Percentiles rank a stretch among this genome's conserved stretches.
These are phyloP conservation scores for Muscidifurax raptorellus DNA, from an alignment of 1,140 invertebrate species.

Conservation along the genomic window DNA sequence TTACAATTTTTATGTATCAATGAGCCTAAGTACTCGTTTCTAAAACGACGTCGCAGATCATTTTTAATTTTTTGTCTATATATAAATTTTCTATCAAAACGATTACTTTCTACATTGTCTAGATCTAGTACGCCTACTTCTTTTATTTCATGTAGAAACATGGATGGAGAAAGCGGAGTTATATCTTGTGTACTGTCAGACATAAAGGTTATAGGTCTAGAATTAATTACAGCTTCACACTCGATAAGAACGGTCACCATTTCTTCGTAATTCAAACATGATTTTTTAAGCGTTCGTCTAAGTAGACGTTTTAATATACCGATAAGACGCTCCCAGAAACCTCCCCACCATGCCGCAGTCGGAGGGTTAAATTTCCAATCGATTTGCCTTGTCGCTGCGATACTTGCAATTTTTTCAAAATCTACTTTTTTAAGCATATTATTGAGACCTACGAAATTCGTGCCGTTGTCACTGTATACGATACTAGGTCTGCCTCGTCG, in stretches of 20 bases:
- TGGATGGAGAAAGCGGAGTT: slow-evolving; percentile 51
- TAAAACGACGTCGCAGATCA: slow-evolving; percentile 53
- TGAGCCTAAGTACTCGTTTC: slow-evolving; percentile 56
- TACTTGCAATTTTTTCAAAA: background rate
- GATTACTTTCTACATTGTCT: slow-evolving; percentile 44
- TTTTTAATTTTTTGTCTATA: slow-evolving; percentile 49
- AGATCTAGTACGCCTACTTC: slow-evolving; percentile 55
- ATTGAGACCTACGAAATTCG: slow-evolving; percentile 55
- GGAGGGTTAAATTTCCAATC: background rate
- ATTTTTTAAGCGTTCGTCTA: slow-evolving; percentile 51
- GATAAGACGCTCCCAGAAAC: background rate
- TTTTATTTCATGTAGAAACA: slow-evolving; percentile 59
- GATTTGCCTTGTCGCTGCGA: background rate
- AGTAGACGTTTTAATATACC: background rate
- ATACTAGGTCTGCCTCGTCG: slow-evolving; percentile 60
- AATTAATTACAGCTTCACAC: slow-evolving; percentile 60
- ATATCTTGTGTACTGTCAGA: slow-evolving; percentile 54
- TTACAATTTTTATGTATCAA: no score
- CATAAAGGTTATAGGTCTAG: slow-evolving; percentile 64
- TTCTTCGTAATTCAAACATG: slow-evolving; percentile 45
- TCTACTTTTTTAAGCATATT: background rate
- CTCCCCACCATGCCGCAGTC: no score
- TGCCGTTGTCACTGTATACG: slow-evolving; percentile 71
- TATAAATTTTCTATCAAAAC: slow-evolving; percentile 14
- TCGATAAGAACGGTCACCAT: slow-evolving; percentile 54